These are phyloP conservation scores for Procambarus clarkii DNA, from an alignment of 1,140 invertebrate species.

Conservation along the genomic window DNA sequence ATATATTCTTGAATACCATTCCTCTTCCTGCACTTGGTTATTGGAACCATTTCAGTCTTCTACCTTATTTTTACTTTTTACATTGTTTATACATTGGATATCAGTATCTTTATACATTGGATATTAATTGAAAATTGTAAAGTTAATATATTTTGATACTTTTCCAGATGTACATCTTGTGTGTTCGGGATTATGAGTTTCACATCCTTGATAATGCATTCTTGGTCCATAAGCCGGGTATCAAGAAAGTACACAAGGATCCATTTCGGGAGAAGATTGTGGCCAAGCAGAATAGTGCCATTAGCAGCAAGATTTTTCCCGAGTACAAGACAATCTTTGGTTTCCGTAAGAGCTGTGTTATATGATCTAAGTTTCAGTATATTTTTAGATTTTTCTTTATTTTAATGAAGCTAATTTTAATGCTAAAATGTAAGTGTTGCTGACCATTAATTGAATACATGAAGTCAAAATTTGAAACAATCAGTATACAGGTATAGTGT, in stretches of 20 bases:
- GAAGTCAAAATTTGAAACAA: no score
- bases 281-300: slow-evolving; percentile 48
- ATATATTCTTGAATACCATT: no score
- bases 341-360: slow-evolving; percentile 35
- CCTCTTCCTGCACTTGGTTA: no score
- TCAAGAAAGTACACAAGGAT: slow-evolving; percentile 52
- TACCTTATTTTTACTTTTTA: neutral
- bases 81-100: neutral
- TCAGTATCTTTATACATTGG: neutral
- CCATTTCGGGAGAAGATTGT: slow-evolving; percentile 36
- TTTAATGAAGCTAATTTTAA: neutral
- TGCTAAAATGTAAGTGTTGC: neutral
- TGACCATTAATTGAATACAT: neutral
- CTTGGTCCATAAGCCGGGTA: slow-evolving; percentile 50
- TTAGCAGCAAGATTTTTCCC: slow-evolving; percentile 46
- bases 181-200: slow-evolving; percentile 58
- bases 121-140: no score
- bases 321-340: slow-evolving; percentile 60
- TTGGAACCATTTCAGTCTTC: no score
- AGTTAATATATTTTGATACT: neutral
- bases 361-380: slow-evolving; percentile 4
- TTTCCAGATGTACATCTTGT: slow-evolving; percentile 62
- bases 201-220: slow-evolving; percentile 62
- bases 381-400: neutral
- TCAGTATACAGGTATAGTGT: neutral